Base-by-base conservation (phyloP, 2,888 invertebrate genomes). In the Tetragnatha montana region DNA sequence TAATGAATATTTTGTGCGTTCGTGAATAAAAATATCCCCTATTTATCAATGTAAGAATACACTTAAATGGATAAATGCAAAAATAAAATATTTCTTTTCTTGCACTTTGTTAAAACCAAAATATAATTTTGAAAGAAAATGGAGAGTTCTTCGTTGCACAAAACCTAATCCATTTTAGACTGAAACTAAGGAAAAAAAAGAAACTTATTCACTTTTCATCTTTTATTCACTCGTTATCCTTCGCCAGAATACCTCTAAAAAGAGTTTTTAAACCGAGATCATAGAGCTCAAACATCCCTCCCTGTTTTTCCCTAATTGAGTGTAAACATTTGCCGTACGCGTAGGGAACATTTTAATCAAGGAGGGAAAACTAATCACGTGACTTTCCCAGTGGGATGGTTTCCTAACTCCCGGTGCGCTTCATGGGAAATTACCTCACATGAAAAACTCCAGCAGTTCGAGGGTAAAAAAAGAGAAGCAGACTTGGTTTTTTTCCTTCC, bases 331-430 rank as follows among this genome's bases (percentile, higher is more conserved):
- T 60, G 60, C 60, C 17, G 12, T 60, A 17, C 60, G 60, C 60
- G 60, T 17, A 60, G 60, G 60, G 60, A 60, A 17, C 60, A 60
- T 60, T 76, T 76, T 76, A 76, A 76, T 76, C 76, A 76, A n/a
- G 76, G 19, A 50, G 76, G 50, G 76, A 76, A 50, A 76, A 76
- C 76, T 50, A 76, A 76, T 76, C 76, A 76, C 19, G 50, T 76
- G 50, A 17, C 76, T 76, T 76, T 50, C 21, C 76, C 60, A 17
- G 12, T 60, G 60, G 60, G 60, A 76, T n/a, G 76, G 17, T 76
- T 76, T 17, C 50, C 76, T 19, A 49, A 8, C 50, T 49, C 19
- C 19, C 49, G 17, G 60, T 17, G 12, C 60, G 35, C 60, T 60
- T 60, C 60, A 60, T 60, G 60, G 60, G 60, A 60, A 60, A 60